Evolutionary conservation across 2,113 vertebrate genomes (phyloP).

Genomic region (Leptobrachium leishanense): DNA sequence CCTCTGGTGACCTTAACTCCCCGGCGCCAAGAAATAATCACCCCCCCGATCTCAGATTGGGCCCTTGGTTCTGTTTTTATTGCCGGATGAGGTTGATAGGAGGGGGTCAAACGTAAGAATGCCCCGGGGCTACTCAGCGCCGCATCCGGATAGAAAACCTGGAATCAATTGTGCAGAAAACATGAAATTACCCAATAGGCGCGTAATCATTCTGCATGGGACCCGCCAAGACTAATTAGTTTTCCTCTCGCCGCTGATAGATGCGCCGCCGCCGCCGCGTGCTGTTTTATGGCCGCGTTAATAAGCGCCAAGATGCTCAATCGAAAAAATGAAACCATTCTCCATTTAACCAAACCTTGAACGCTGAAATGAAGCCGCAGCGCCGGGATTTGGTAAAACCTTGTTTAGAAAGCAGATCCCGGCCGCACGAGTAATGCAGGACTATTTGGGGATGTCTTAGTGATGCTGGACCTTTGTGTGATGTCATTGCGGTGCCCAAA

Average conservation of each 20-base stretch:
- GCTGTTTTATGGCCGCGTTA: constrained; percentile 40
- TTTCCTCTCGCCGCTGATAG: constrained; percentile 19
- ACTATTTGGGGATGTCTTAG: too few species aligned
- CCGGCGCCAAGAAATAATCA: constrained; percentile 26
- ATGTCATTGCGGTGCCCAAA: too few species aligned
- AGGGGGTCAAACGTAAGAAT: constrained; percentile 33
- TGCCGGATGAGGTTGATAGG: not conserved
- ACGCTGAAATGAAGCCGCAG: not conserved
- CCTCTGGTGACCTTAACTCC: constrained; percentile 23
- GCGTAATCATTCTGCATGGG: constrained; percentile 24
- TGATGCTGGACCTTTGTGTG: too few species aligned
- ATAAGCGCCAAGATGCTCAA: constrained; percentile 4
- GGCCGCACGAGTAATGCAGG: not conserved
- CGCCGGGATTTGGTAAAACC: not conserved
- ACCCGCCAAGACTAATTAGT: constrained; percentile 41
- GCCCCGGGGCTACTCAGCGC: constrained; percentile 3
- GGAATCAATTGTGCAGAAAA: constrained; percentile 31
- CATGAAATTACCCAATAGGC: constrained; percentile 36
- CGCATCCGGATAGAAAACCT: constrained; percentile 14
- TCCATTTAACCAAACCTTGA: constrained; percentile 49
- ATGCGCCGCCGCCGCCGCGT: constrained; percentile 7
- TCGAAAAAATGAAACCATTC: constrained; percentile 11
- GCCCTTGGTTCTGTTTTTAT: not conserved
- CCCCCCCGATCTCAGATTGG: not conserved
- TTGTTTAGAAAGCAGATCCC: not conserved